Evolutionary conservation across 1,140 invertebrate species (phyloP), one percentile per base, ranked within the genome.

Genomic region (Drosophila nigrodunni): DNA sequence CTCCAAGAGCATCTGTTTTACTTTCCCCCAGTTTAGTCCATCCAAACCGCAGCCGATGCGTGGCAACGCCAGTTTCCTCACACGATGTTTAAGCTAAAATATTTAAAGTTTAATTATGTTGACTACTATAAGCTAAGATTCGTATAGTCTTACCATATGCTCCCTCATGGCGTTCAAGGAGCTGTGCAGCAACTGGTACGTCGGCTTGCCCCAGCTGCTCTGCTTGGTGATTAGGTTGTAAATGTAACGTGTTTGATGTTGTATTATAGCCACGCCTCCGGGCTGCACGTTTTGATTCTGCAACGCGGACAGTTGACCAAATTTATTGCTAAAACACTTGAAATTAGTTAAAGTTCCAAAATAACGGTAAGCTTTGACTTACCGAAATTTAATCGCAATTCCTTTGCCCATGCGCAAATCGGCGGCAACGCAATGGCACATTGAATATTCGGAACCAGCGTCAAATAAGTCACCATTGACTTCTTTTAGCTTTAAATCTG

Each of bases 21-120:
- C 95, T 69, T 93, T 91, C 1, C 66, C 58, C 95, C 95, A 96
- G 50, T 94, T 85, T 2, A 96, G 83, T 7, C 93, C 80, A 77
- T 96, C 95, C 25, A 95, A 78, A 5, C 95, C 95, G 91, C 95
- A 95, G 2, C 95, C 95, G 65, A 96, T 94, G 72, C 91, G 86
- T 2, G 95, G 95, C 80, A 95, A 94, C 3, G 94, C 94, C 37
- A 95, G 55, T 57, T 94, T 93, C 4, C 55, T 90, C 0, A 94
- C 92, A 68, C 93, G 65, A 67, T 93, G 77, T 74, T 93, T 18
- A 15, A 87, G 59, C 90, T 90, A 89, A 55, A 15, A 0, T 1
- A 39, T 1, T 30, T 1, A 18, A 9, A 21, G 7, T 35, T n/a
- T 44, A 2, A 7, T 41, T 7, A 21, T 30, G 2, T 18, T 30